These are phyloP conservation scores for Peromyscus californicus DNA, from an alignment of 2,113 vertebrate species.

Conservation along the genomic window DNA sequence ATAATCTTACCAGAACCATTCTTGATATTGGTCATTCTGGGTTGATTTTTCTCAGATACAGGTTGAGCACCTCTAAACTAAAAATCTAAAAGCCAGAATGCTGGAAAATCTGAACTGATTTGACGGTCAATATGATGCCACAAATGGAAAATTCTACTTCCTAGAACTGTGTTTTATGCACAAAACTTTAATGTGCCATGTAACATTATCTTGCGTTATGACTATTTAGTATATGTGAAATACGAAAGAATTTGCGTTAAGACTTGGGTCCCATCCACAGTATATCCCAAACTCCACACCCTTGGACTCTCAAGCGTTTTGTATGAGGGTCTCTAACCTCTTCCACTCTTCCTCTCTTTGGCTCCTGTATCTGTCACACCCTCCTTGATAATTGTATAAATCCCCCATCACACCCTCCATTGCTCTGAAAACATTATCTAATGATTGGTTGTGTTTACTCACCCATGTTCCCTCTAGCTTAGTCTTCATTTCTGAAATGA, in stretches of 20 bases:
- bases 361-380: not conserved
- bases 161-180: not conserved
- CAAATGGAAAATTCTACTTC: not conserved
- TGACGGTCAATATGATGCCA: not conserved
- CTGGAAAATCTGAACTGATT: not conserved
- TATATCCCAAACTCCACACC: not conserved
- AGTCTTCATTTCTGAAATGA: constrained; percentile 55
- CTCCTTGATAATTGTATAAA: constrained; percentile 45
- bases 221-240: not conserved
- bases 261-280: not conserved
- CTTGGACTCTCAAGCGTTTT: not conserved
- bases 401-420: not conserved
- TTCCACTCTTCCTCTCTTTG: not conserved
- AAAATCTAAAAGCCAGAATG: not conserved
- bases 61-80: not conserved
- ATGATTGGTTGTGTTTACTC: constrained; percentile 42
- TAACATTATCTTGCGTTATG: not conserved
- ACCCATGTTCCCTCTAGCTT: not conserved
- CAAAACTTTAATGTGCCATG: not conserved
- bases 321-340: not conserved
- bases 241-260: not conserved
- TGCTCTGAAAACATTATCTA: constrained; percentile 14
- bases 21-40: constrained; percentile 4
- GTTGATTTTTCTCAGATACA: constrained; percentile 29
- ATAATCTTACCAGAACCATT: constrained; percentile 28